These are phyloP conservation scores for Neodon shergylaensis DNA, from an alignment of 2,113 vertebrate species.

Conservation along the genomic window DNA sequence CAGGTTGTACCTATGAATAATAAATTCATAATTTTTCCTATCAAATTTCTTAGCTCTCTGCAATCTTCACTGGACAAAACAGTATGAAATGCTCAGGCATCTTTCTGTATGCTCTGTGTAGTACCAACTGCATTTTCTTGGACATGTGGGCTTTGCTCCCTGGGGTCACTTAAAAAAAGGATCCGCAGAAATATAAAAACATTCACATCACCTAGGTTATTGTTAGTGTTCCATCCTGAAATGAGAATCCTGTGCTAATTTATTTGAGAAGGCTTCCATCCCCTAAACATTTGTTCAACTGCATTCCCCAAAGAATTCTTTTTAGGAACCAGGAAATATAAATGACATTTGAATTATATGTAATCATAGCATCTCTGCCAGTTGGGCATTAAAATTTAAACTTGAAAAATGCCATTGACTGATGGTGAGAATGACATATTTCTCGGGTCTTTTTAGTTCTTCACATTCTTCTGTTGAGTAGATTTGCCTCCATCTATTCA, in stretches of 20 bases:
- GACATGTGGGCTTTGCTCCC: not conserved
- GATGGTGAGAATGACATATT: slow-evolving; percentile 34
- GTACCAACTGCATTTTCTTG: slow-evolving; percentile 41
- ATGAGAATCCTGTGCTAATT: slow-evolving; percentile 60
- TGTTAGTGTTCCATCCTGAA: slow-evolving; percentile 46
- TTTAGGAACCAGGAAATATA: slow-evolving; percentile 53
- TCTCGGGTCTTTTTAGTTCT: slow-evolving; percentile 41
- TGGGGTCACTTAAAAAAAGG: not conserved
- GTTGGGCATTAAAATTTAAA: slow-evolving; percentile 44
- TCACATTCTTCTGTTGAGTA: slow-evolving; percentile 39
- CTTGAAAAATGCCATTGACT: slow-evolving; percentile 45
- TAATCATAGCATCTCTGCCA: slow-evolving; percentile 55
- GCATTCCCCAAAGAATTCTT: slow-evolving; percentile 32
- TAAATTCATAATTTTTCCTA: slow-evolving; percentile 20
- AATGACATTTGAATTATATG: slow-evolving; percentile 50
- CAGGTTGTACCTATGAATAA: slow-evolving; percentile 10
- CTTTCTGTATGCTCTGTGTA: not conserved
- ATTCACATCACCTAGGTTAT: slow-evolving; percentile 36
- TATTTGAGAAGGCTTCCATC: slow-evolving; percentile 38
- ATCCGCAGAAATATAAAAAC: slow-evolving; percentile 51
- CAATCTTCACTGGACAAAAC: not conserved
- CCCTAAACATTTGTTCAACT: slow-evolving; percentile 45
- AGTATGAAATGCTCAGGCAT: slow-evolving; percentile 24
- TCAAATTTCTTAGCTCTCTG: slow-evolving; percentile 45
- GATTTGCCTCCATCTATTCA: slow-evolving; percentile 43